Evolutionary conservation across 2,113 vertebrate species (phyloP).

Genomic region (Nothobranchius furzeri): DNA sequence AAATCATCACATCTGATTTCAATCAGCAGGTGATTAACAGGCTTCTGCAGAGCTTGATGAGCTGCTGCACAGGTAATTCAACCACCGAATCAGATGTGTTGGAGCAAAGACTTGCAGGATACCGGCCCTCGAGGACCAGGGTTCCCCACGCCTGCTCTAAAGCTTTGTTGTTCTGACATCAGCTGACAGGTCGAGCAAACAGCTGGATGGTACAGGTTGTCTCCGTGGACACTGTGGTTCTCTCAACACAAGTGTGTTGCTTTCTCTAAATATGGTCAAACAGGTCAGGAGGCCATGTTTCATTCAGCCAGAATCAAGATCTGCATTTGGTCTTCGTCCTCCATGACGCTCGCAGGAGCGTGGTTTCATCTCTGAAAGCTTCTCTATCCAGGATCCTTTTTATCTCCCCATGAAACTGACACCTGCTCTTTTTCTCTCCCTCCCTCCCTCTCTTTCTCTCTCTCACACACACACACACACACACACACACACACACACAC

Average conservation of each 20-base stretch:
- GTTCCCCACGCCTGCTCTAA: neutral
- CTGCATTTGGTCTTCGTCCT: conserved; percentile 22
- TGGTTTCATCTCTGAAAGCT: conserved; percentile 66
- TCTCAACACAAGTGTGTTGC: conserved; percentile 37
- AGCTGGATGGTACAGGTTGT: neutral
- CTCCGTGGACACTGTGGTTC: conserved; percentile 38
- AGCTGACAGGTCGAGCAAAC: conserved; percentile 25
- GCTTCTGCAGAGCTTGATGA: no score
- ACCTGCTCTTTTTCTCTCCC: conserved; percentile 54
- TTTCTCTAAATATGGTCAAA: conserved; percentile 29
- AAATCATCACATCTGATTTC: no score
- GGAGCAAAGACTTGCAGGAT: no score
- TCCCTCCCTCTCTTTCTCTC: conserved; percentile 11
- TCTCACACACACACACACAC: neutral
- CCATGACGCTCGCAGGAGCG: conserved; percentile 43
- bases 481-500: neutral
- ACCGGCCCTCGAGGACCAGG: no score
- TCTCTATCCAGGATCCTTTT: conserved; percentile 75
- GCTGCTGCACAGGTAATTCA: no score
- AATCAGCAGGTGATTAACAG: no score
- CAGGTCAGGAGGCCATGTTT: conserved; percentile 28
- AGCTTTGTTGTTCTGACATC: conserved; percentile 16
- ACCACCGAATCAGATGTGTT: no score
- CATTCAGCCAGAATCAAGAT: conserved; percentile 54
- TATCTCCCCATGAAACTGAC: conserved; percentile 75